Evolutionary conservation across 2,113 vertebrate genomes (phyloP).

Genomic region (Notothenia rossii): DNA sequence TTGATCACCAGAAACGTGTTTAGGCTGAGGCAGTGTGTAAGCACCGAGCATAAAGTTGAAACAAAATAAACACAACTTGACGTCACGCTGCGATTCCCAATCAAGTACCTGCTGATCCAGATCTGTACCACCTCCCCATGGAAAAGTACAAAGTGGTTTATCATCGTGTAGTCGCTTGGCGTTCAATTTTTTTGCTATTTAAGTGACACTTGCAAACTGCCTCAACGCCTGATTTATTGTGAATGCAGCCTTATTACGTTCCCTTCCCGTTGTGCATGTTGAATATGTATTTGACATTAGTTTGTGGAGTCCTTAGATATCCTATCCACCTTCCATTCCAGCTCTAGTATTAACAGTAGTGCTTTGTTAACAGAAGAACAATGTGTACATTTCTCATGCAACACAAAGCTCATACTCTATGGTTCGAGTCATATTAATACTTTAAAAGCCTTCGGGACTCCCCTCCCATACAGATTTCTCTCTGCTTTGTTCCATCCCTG

Average conservation of each 20-base stretch:
- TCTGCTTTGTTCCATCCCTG: conserved; percentile 21
- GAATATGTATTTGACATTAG: neutral
- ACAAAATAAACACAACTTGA: too few relatives aligned
- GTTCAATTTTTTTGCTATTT: too few relatives aligned
- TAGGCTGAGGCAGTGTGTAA: too few relatives aligned
- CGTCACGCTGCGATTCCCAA: too few relatives aligned
- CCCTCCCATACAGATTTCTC: conserved; percentile 42
- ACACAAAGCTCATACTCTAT: conserved; percentile 45
- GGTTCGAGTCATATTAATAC: conserved; percentile 56
- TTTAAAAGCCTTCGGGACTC: conserved; percentile 50
- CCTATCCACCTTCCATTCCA: neutral
- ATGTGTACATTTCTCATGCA: conserved; percentile 41
- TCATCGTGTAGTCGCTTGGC: too few relatives aligned
- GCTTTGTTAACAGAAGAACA: conserved; percentile 30
- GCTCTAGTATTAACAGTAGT: conserved; percentile 20
- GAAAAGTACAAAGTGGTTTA: too few relatives aligned
- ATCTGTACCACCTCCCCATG: too few relatives aligned
- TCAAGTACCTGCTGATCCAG: too few relatives aligned
- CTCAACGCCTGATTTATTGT: too few relatives aligned
- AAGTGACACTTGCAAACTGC: too few relatives aligned
- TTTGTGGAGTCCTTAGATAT: neutral
- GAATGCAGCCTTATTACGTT: neutral
- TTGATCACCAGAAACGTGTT: too few relatives aligned
- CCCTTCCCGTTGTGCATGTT: neutral
- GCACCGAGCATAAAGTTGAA: too few relatives aligned